These are phyloP conservation scores for Malurus alboscapulatus DNA, from an alignment of 2,113 vertebrate species.

Conservation along the genomic window DNA sequence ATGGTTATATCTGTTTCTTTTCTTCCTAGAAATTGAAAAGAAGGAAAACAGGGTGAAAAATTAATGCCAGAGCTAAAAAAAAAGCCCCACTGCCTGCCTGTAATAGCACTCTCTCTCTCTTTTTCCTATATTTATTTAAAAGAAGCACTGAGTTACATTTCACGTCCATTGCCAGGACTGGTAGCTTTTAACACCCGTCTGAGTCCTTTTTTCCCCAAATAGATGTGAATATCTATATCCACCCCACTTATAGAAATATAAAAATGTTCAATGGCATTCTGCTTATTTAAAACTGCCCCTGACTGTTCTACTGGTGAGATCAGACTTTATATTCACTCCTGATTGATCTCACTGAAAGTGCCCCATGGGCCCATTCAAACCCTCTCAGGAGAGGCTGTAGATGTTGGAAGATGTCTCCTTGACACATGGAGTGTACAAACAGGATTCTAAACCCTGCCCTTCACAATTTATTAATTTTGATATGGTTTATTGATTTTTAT, in stretches of 20 bases:
- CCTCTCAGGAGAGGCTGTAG: not conserved
- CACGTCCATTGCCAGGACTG: not conserved
- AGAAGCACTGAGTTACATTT: not conserved
- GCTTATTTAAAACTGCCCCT: not conserved
- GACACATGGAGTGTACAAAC: not conserved
- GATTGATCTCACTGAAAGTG: not conserved
- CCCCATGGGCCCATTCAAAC: not conserved
- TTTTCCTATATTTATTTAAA: not conserved
- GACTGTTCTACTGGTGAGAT: not conserved
- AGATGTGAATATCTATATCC: not conserved
- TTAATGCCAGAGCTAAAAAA: slow-evolving; percentile 47
- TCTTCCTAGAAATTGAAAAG: slow-evolving; percentile 29
- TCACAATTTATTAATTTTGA: not conserved
- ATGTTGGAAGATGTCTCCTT: not conserved
- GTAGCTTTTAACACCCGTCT: not conserved
- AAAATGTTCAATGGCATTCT: not conserved
- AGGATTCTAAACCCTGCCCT: not conserved
- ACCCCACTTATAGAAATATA: not conserved
- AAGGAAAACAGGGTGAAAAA: slow-evolving; percentile 40
- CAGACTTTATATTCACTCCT: not conserved
- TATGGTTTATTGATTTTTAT: not conserved
- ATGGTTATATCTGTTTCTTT: slow-evolving; percentile 17
- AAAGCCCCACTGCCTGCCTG: not conserved
- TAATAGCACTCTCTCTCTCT: not conserved
- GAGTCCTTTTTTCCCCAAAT: not conserved